Conservation (phyloP, 2,888 invertebrate species). For the Orthosia gothica region DNA sequence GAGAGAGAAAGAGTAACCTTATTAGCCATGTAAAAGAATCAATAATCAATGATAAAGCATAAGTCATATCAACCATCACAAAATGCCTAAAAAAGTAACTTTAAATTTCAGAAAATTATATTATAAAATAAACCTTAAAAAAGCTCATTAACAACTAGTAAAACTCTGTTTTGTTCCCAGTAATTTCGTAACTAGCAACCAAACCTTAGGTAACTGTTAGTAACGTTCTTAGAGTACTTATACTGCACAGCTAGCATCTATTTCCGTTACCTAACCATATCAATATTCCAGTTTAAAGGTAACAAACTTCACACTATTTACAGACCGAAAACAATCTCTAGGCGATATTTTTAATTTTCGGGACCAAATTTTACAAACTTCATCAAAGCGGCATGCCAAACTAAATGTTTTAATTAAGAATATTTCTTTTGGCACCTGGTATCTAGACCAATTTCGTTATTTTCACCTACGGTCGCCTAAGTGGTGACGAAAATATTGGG, state of each 20-base stretch:
- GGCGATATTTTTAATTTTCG: slow-evolving; percentile 9
- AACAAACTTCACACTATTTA: not conserved
- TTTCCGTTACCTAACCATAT: not conserved
- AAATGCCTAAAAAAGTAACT: too few species aligned
- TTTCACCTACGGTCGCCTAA: slow-evolving; percentile 5
- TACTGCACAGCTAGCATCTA: not conserved
- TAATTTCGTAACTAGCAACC: too few species aligned
- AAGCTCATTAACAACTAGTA: too few species aligned
- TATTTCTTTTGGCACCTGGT: slow-evolving; percentile 51
- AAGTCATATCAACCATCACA: too few species aligned
- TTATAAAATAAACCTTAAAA: too few species aligned
- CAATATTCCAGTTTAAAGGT: not conserved
- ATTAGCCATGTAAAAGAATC: not conserved
- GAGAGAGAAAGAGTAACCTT: too few species aligned
- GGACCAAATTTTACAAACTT: slow-evolving; percentile 14
- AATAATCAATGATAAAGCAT: not conserved
- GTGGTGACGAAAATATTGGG: slow-evolving; percentile 24
- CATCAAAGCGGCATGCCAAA: slow-evolving; percentile 27
- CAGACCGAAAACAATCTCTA: not conserved
- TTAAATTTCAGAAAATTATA: too few species aligned
- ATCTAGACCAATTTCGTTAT: slow-evolving; percentile 28
- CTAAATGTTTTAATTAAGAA: slow-evolving; percentile 48
- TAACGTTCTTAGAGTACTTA: not conserved
- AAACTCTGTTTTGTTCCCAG: too few species aligned
- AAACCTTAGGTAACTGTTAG: too few species aligned